Conservation (phyloP, 2,113 vertebrate genomes). For the Trogon surrucura region DNA sequence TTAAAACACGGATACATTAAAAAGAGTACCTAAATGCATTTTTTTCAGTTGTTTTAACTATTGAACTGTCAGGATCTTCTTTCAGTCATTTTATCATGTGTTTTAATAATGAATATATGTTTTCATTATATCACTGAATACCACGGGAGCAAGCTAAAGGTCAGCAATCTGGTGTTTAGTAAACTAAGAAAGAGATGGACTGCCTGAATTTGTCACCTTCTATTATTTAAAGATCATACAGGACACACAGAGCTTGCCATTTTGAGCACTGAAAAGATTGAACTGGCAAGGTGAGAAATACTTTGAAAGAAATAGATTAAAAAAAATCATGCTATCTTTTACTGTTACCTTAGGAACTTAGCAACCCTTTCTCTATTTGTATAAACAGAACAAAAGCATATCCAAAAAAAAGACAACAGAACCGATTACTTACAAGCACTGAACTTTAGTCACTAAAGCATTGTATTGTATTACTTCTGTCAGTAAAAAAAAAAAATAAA, state of each 20-base stretch:
- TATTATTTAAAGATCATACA: neutral
- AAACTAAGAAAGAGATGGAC: neutral
- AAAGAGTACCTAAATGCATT: neutral
- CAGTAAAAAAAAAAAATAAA: neutral
- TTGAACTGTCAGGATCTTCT: neutral
- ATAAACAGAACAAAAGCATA: conserved; percentile 70
- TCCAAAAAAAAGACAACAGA: conserved; percentile 72
- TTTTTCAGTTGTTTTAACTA: neutral
- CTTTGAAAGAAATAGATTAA: neutral
- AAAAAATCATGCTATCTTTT: neutral
- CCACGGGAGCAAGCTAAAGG: neutral
- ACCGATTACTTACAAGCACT: conserved; percentile 75
- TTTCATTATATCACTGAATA: neutral
- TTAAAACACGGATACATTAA: neutral
- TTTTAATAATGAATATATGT: neutral
- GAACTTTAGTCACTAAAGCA: conserved; percentile 75
- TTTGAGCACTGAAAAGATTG: neutral
- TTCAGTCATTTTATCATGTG: neutral
- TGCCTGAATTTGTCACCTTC: neutral
- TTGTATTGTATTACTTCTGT: conserved; percentile 70
- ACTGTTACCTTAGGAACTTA: conserved; percentile 21
- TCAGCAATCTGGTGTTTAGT: neutral
- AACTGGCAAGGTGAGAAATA: neutral
- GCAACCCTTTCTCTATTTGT: conserved; percentile 19
- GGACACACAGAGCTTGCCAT: neutral